phyloP scores from a whole-genome alignment of 1,140 invertebrate genomes.

The Caenorhabditis tropicalis region DNA sequence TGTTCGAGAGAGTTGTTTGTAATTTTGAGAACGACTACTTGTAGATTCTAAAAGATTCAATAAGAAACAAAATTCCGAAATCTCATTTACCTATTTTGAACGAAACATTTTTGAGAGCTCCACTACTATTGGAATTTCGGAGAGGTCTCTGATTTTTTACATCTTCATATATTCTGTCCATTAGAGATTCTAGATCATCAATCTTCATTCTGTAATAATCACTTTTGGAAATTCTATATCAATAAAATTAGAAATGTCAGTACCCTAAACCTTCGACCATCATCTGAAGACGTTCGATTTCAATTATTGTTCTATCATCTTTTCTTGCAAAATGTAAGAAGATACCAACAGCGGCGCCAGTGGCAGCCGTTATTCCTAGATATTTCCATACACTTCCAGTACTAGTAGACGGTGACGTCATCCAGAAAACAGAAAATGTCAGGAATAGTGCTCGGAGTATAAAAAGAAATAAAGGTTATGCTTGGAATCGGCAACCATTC shows the following conservation, averaged over 20 bases:
- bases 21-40: background rate
- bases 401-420: background rate
- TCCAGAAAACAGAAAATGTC: background rate
- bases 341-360: background rate
- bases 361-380: background rate
- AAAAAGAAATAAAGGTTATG: background rate
- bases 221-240: background rate
- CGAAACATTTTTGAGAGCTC: background rate
- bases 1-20: background rate
- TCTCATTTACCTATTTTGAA: background rate
- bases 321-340: background rate
- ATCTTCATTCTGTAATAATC: background rate
- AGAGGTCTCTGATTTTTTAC: background rate
- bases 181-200: background rate
- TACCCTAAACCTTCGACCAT: background rate
- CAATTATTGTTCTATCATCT: background rate
- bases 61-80: background rate
- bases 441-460: background rate
- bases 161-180: background rate
- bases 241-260: background rate
- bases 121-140: background rate
- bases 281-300: conserved; percentile 26
- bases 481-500: background rate
- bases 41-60: background rate
- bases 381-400: background rate